Evolutionary conservation across 2,888 invertebrate species (phyloP), one percentile per base, ranked within the genome.

Genomic region (Antheraea yamamai): DNA sequence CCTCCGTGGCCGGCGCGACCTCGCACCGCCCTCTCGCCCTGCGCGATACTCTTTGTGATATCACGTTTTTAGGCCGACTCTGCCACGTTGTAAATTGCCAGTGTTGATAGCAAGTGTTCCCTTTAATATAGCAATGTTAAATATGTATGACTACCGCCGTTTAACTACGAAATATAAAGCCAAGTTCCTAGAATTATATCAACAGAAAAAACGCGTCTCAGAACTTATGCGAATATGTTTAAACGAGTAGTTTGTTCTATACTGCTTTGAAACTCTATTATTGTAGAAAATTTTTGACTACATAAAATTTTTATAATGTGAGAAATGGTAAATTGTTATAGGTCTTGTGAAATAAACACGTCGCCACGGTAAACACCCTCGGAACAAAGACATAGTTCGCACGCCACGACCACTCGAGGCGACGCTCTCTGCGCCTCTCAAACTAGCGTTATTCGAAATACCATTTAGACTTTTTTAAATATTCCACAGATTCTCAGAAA

Each of bases 1-100:
- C 81, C 93, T 93, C 83, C 82, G 90, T 84, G 90, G 88, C 85
- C 87, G 89, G 87, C 88, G 88, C 88, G 90, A 89, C 92, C 92
- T 92, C 91, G 89, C 88, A 80, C 82, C 83, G 85, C 84, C 61
- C 86, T 79, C 83, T 81, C 85, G 82, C 86, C 83, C 85, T 84
- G 84, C 85, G 83, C 89, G 89, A 88, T 87, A 91, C 89, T 92
- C 92, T 93, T 93, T 93, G 92, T 92, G 89, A 87, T 88, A 92
- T 88, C 94, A 92, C 93, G 93, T 93, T 93, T 92, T 94, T 92
- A 93, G 91, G 90, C 88, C 90, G 85, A 85, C 84, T 81, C 81
- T 77, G 80, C 77, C 79, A 78, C 78, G 80, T 81, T 82, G 82
- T 85, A 86, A 87, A 90, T 90, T 87, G 89, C 87, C 87, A 88